These are phyloP conservation scores for Bugula neritina DNA, from an alignment of 2,888 invertebrate genomes.

Conservation along the genomic window DNA sequence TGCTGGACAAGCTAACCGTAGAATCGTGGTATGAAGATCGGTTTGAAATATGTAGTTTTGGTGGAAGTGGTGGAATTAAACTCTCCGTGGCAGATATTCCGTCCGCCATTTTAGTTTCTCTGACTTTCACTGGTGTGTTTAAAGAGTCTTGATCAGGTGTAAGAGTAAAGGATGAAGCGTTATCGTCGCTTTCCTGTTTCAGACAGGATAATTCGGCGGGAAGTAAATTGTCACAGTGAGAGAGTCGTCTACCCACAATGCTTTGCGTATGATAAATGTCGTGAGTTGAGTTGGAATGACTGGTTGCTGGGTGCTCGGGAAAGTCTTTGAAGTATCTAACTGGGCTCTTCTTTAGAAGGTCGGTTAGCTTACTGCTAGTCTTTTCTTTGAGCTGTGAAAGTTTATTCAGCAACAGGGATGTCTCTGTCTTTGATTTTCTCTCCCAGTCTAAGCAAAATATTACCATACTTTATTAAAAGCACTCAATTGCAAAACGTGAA, in stretches of 20 bases:
- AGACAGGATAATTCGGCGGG: not conserved
- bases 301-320: not conserved
- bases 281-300: not conserved
- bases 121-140: not conserved
- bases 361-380: conserved; percentile 5
- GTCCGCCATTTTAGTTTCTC: not conserved
- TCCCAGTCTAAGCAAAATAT: too few species aligned
- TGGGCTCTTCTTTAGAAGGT: not conserved
- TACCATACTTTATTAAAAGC: too few species aligned
- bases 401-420: not conserved
- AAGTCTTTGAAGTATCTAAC: not conserved
- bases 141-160: not conserved
- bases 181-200: not conserved
- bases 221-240: not conserved
- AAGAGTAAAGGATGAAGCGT: not conserved
- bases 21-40: not conserved
- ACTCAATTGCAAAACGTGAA: too few species aligned
- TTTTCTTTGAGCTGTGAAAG: conserved; percentile 14
- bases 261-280: not conserved
- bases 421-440: not conserved
- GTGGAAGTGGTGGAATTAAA: not conserved
- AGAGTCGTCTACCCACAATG: conserved; percentile 11
- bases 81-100: not conserved
- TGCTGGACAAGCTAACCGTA: not conserved
- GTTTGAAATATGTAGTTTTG: not conserved